phyloP scores from a whole-genome alignment of 2,113 vertebrate genomes.

The Corythoichthys intestinalis region DNA sequence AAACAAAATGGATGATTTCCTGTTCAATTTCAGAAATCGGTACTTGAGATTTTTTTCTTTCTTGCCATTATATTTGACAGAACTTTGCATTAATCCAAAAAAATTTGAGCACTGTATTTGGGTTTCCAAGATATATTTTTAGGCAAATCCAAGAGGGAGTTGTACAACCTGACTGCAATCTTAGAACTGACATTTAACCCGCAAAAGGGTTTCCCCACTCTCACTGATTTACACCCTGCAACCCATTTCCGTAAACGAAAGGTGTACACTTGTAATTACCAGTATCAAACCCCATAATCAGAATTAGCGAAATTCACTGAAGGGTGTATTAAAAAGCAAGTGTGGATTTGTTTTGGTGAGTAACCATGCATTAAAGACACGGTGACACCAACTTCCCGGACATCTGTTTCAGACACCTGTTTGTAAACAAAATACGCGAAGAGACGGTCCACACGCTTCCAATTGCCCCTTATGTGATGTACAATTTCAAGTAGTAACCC shows the following conservation, averaged over 20 bases:
- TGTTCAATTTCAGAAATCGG: not conserved
- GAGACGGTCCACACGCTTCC: conserved; percentile 35
- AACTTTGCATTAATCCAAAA: too few relatives aligned
- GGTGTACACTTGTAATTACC: conserved; percentile 60
- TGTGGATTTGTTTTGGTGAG: conserved; percentile 53
- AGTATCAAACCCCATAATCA: conserved; percentile 45
- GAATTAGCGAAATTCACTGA: conserved; percentile 53
- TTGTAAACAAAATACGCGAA: conserved; percentile 30
- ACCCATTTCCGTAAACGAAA: conserved; percentile 43
- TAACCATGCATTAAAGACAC: conserved; percentile 40
- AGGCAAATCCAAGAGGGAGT: not conserved
- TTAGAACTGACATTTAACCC: not conserved
- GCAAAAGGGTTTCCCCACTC: not conserved
- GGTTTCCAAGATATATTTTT: not conserved
- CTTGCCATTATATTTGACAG: too few relatives aligned
- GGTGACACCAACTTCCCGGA: conserved; percentile 53
- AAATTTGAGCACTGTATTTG: not conserved
- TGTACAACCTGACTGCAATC: not conserved
- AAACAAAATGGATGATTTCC: not conserved
- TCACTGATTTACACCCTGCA: conserved; percentile 5
- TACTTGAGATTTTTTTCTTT: too few relatives aligned
- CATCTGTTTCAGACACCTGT: conserved; percentile 71
- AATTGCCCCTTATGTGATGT: conserved; percentile 22
- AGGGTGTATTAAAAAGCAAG: conserved; percentile 55
- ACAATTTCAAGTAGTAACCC: conserved; percentile 7